Evolutionary conservation across 2,888 invertebrate species (phyloP).

Genomic region (Tiliacea aurago): DNA sequence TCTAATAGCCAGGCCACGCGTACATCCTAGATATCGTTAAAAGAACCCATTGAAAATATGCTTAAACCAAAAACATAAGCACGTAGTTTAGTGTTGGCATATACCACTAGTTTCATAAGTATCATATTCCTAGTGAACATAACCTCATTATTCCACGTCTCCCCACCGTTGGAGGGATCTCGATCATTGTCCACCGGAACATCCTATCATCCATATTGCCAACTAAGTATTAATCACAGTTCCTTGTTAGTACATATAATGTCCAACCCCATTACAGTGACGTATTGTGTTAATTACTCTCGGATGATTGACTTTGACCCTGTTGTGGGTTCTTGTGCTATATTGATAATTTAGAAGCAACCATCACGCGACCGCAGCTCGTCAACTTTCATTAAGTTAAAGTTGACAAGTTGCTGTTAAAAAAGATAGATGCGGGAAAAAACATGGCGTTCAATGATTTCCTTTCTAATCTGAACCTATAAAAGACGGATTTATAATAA

Average conservation of each 20-base stretch:
- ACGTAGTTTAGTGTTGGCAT: no score
- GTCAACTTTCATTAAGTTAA: not conserved
- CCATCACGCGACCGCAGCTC: slow-evolving; percentile 29
- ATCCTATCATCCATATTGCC: slow-evolving; percentile 22
- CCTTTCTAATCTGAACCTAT: not conserved
- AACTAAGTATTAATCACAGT: slow-evolving; percentile 40
- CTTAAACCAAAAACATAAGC: no score
- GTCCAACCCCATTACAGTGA: slow-evolving; percentile 31
- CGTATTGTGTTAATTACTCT: slow-evolving; percentile 51
- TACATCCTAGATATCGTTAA: no score
- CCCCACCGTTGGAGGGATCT: not conserved
- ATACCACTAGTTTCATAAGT: not conserved
- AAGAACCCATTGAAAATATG: no score
- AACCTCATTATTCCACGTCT: slow-evolving; percentile 32
- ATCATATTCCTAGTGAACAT: slow-evolving; percentile 18
- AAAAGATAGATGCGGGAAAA: slow-evolving; percentile 24
- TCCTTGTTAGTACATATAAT: slow-evolving; percentile 32
- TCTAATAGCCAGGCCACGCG: no score
- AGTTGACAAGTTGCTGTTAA: not conserved
- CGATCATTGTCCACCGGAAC: slow-evolving; percentile 44
- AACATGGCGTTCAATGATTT: not conserved
- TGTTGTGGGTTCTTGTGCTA: slow-evolving; percentile 40
- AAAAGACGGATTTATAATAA: no score
- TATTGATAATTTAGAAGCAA: slow-evolving; percentile 28
- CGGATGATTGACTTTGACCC: slow-evolving; percentile 41